A percentile compares a stretch with the other conserved stretches of the same genome.
Evolutionary conservation across 2,113 vertebrate species (phyloP).

Genomic region (Xiphophorus hellerii): DNA sequence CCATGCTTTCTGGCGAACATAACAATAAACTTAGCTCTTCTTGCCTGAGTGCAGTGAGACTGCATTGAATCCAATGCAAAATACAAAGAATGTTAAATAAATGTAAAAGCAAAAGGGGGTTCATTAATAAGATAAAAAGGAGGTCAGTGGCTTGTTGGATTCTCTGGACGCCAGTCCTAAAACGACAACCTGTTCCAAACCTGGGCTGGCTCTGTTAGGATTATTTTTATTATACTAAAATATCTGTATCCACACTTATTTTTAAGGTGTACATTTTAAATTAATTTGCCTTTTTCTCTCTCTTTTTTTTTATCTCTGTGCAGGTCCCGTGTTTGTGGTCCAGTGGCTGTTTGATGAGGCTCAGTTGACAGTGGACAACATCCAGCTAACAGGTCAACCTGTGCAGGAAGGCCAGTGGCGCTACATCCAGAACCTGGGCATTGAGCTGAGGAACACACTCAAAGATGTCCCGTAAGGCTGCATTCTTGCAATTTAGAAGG

Average conservation of each 20-base stretch:
- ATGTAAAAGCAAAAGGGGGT: not conserved
- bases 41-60: too few relatives aligned
- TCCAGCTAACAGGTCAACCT: conserved; percentile 94
- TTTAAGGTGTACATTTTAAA: not conserved
- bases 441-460: conserved; percentile 92
- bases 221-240: not conserved
- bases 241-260: not conserved
- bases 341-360: conserved; percentile 99
- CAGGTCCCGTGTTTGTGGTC: conserved; percentile 95
- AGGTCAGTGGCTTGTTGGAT: too few relatives aligned
- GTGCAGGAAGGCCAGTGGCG: conserved; percentile 97
- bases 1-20: too few relatives aligned
- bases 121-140: not conserved
- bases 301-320: not conserved
- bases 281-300: not conserved
- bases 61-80: not conserved
- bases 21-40: not conserved
- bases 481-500: not conserved
- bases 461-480: conserved; percentile 92
- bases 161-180: too few relatives aligned
- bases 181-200: not conserved
- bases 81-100: not conserved
- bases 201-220: not conserved
- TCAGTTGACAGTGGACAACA: conserved; percentile 95
- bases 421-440: conserved; percentile 95